These are phyloP conservation scores for Simalia tracyae DNA, from an alignment of 2,797 vertebrate species.

Conservation along the genomic window DNA sequence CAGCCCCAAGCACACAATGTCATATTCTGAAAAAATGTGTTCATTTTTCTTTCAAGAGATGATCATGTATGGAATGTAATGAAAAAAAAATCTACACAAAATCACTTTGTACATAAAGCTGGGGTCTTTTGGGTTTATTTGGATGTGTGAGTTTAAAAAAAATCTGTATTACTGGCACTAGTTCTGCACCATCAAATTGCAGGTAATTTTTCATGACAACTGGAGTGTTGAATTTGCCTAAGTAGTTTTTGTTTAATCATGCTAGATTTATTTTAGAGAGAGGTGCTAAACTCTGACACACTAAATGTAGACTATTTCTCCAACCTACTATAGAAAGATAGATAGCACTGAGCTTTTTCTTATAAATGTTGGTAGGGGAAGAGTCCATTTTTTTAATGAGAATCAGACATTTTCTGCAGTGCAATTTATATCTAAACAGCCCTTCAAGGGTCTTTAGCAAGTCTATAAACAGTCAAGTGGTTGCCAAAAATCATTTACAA, in stretches of 20 bases:
- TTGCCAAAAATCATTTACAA: conserved; percentile 52
- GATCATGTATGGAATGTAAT: neutral
- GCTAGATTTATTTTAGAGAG: neutral
- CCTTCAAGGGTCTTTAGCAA: conserved; percentile 26
- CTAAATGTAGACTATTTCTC: neutral
- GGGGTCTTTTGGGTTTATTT: neutral
- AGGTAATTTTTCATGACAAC: neutral
- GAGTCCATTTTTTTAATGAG: neutral
- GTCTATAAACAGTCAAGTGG: neutral
- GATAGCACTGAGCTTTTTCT: conserved; percentile 6
- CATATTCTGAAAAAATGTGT: neutral
- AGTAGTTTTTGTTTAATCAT: neutral
- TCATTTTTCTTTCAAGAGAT: neutral
- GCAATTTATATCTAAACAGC: conserved; percentile 22
- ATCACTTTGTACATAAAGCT: neutral
- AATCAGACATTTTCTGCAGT: neutral
- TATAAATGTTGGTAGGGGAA: neutral
- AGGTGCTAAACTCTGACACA: neutral
- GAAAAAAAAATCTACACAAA: rapidly evolving
- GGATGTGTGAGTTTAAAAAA: neutral
- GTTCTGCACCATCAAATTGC: neutral
- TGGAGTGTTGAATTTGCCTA: neutral
- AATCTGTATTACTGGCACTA: neutral
- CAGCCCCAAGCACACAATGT: neutral
- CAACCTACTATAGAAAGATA: neutral